Evolutionary conservation across 2,888 invertebrate species (phyloP), one percentile per base, ranked within the genome.

Genomic region (Siphlonurus alternatus): DNA sequence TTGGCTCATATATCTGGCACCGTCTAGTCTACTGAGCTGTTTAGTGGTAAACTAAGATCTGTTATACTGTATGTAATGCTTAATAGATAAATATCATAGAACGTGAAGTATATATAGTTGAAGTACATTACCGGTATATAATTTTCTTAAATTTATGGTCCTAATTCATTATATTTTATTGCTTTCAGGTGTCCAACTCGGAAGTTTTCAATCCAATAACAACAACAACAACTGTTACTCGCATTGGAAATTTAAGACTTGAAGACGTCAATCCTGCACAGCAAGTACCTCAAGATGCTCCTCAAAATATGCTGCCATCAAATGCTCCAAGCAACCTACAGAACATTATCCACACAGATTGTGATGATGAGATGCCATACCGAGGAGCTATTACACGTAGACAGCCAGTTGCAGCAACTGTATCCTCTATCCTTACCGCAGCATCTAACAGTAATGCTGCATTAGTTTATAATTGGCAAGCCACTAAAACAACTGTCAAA

Each of bases 401-500:
- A 38, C 38, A 38, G 38, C 38, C 5, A 10, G 38, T 38, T 5
- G 38, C 38, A 38, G 7, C 38, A 5, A 5, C 38, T 38, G 38
- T 38, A 38, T 38, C 38, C 5, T 10, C 5, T 15, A 5, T 38
- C 15, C 38, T 15, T 10, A 10, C 38, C 15, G 15, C 38, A 38
- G 5, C 38, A 10, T 5, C 38, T 38, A 38, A 38, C 38, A 38
- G 38, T 15, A 10, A 10, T 10, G 38, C 5, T 10, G 38, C 5
- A 15, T 38, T 38, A 15, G 38, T 38, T 5, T 38, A 38, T 15
- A 38, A 38, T 38, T 38, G 38, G 38, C 56, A 89, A 74, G 85
- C 88, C 23, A 84, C 84, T 23, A 89, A 88, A 74, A 82, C 83
- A 1, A 85, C 86, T 0, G 82, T 89, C 23, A 86, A 87, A 71